Conservation (phyloP, 2,113 vertebrate species). For the Neolamprologus toae region DNA sequence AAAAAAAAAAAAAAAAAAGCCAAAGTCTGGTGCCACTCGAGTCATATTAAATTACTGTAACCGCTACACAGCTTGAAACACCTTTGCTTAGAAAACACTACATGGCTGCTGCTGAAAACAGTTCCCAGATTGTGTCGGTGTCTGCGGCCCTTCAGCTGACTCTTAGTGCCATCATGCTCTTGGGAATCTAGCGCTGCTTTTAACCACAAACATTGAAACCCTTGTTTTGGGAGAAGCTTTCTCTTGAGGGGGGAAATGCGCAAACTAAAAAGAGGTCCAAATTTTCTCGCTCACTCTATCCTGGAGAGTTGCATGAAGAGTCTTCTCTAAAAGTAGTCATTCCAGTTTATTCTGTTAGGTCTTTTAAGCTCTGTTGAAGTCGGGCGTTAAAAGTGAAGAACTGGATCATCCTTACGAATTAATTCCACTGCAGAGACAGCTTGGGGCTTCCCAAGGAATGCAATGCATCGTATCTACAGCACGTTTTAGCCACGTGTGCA, state of each 20-base stretch:
- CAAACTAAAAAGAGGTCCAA: constrained; percentile 75
- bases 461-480: background rate
- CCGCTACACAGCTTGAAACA: background rate
- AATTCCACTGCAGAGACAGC: background rate
- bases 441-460: background rate
- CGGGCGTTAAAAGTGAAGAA: background rate
- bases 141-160: background rate
- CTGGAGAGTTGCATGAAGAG: constrained; percentile 94
- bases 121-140: background rate
- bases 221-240: constrained; percentile 79
- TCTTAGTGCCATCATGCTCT: constrained; percentile 32
- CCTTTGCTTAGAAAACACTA: background rate
- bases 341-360: constrained; percentile 82
- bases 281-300: constrained; percentile 94
- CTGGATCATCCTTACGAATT: background rate
- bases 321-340: constrained; percentile 87
- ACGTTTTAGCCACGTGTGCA: background rate
- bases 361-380: constrained; percentile 27
- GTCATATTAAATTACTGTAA: background rate
- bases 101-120: background rate
- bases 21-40: background rate
- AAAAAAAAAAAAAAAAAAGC: background rate
- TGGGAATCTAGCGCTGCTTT: constrained; percentile 53
- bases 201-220: constrained; percentile 75
- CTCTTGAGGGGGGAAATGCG: constrained; percentile 30